Conservation (phyloP, 2,113 vertebrate species). For the Oxyruncus cristatus region DNA sequence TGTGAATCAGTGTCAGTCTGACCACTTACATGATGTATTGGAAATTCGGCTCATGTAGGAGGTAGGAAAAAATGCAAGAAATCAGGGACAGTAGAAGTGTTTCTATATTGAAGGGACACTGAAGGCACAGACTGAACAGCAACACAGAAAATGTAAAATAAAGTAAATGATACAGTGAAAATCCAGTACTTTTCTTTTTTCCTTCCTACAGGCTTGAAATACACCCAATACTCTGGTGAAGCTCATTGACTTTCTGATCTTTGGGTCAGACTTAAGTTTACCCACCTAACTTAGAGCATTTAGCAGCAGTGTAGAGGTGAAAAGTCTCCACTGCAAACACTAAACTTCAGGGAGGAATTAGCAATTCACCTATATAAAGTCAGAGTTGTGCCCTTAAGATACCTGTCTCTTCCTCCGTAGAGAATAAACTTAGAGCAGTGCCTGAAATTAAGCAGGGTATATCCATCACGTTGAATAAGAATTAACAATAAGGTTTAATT, state of each 20-base stretch:
- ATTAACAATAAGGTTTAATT: background rate
- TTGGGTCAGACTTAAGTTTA: background rate
- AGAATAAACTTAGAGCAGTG: background rate
- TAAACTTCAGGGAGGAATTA: background rate
- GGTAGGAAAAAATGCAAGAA: background rate
- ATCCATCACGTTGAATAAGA: background rate
- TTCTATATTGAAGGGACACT: background rate
- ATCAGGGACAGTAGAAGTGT: background rate
- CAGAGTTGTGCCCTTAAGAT: background rate
- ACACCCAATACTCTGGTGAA: background rate
- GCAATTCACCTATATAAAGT: background rate
- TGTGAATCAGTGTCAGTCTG: background rate
- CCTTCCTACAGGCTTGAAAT: background rate
- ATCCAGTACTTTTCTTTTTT: background rate
- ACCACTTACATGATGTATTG: background rate
- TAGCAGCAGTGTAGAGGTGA: background rate
- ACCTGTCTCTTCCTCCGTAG: background rate
- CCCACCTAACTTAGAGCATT: background rate
- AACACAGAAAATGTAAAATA: background rate
- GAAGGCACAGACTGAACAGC: background rate
- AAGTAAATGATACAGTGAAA: background rate
- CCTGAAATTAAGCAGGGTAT: background rate
- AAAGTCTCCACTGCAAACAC: background rate
- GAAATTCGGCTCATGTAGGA: background rate
- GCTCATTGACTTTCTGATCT: background rate